These are phyloP conservation scores for Leptarthrus brevirostris DNA, from an alignment of 2,888 invertebrate species.

Conservation along the genomic window DNA sequence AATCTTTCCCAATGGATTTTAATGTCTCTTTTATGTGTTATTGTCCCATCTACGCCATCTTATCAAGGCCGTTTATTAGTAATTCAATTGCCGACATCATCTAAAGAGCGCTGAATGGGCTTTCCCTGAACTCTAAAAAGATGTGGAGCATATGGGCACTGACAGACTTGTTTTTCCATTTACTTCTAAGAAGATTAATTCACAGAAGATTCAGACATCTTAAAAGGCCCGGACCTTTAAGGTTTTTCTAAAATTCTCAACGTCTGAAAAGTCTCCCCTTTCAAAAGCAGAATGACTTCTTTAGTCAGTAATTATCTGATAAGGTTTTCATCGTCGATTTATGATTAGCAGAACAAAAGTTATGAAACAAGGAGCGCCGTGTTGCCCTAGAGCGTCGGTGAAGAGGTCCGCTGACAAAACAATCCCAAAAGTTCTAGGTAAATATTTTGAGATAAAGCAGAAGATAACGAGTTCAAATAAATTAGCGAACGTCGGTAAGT, in stretches of 20 bases:
- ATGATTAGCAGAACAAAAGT: conserved; percentile 33
- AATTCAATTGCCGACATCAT: conserved; percentile 28
- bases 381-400: not conserved
- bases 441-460: conserved; percentile 21
- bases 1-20: conserved; percentile 41
- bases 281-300: conserved; percentile 5
- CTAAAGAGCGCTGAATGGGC: not conserved
- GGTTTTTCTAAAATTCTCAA: not conserved
- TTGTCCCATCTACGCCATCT: conserved; percentile 31
- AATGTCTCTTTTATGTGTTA: conserved; percentile 41
- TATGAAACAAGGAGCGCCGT: conserved; percentile 16
- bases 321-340: conserved; percentile 38
- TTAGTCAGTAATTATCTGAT: conserved; percentile 24
- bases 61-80: conserved; percentile 29
- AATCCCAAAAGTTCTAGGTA: conserved; percentile 18
- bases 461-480: conserved; percentile 20
- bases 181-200: conserved; percentile 18
- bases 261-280: not conserved
- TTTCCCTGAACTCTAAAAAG: too few species aligned
- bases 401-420: conserved; percentile 10
- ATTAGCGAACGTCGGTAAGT: not conserved
- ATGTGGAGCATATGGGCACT: not conserved
- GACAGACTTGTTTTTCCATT: not conserved
- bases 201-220: not conserved
- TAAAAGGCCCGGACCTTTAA: conserved; percentile 9